Base-by-base conservation (phyloP, 2,113 vertebrate species). In the Barnardius zonarius region DNA sequence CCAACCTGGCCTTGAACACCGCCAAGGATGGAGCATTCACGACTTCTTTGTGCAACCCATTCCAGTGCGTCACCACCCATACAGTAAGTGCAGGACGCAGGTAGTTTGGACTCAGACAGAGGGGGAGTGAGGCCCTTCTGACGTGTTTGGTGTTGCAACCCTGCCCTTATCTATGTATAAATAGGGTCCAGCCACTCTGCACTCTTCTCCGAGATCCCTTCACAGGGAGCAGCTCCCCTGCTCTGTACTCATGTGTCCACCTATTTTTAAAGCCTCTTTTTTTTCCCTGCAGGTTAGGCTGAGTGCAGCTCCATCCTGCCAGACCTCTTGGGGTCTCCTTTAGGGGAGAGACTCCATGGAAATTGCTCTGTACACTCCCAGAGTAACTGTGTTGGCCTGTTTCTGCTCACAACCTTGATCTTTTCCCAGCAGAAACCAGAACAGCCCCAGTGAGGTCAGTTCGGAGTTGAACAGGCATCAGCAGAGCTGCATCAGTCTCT, bases 121-220 rank as follows among this genome's bases (percentile, higher is more conserved):
- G 77, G 7, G 48, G 35, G 48, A 70, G 30, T 1, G 0, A 63
- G 85, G 68, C 70, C 48, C 23, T 75, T 67, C 54, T 96, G 94
- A 94, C 7, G 9, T 62, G 25, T 43, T 79, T 61, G 64, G 25
- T 95, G 87, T 91, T 90, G 94, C 83, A 95, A 90, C 28, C n/a
- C 24, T 83, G 85, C 22, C 52, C 52, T 95, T 91, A 88, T 92
- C 95, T 74, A 93, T 70, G 82, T 37, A 52, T 48, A 91, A 69
- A n/a, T 59, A 86, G 61, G 86, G 35, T 18, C 30, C 23, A 5
- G 46, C 22, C 7, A 1, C 85, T 23, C 37, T 17, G 28, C 0
- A 5, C 31, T 76, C 52, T 48, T 72, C 55, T 70, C 13, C 0
- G 1, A 83, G 43, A 63, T 73, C 67, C n/a, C 51, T 64, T n/a